Base-by-base conservation (phyloP, 2,797 vertebrate species). In the Neosilurus mollespiculum region DNA sequence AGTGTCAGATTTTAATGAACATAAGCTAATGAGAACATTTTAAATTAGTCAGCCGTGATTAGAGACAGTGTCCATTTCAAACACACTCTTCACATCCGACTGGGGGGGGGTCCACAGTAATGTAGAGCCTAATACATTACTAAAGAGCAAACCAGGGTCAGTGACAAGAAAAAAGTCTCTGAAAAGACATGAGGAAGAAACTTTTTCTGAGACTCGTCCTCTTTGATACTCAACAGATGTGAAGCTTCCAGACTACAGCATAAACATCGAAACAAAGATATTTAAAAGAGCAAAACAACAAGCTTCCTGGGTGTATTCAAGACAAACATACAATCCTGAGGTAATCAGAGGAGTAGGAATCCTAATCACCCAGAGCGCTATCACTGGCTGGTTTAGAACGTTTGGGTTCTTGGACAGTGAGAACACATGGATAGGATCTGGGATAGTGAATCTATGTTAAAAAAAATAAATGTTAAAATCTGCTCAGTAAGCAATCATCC, bases 181-280 rank as follows among this genome's bases (percentile, higher is more conserved):
- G 51, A 72, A 54, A 30, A 56, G 71, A 56, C 9, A 30, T 30
- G 24, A 30, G 9, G 24, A 56, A 10, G n/a, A 51, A 24, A 69
- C 20, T 15, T 59, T 1, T 22, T 20, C 43, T 43, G 2, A 58
- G 11, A 78, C 54, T 61, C 9, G 16, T 1, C 7, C 70, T 80
- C 62, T 76, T 26, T 84, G 12, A 70, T 14, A 71, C 56, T 71
- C 26, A 14, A 12, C 26, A 75, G 72, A 78, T 78, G 66, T 73
- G 92, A 93, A 93, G 92, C 76, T 86, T 91, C 92, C 92, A 93
- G 94, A 93, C 93, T 91, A 89, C 89, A 86, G 85, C 91, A 92
- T 94, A 93, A 94, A 95, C 93, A 94, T 95, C 93, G 10, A 71
- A 94, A 92, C 89, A 91, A 87, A 85, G 87, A 90, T 92, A 94